These are phyloP conservation scores for Lithophane leautieri DNA, from an alignment of 2,888 invertebrate species.

Conservation along the genomic window DNA sequence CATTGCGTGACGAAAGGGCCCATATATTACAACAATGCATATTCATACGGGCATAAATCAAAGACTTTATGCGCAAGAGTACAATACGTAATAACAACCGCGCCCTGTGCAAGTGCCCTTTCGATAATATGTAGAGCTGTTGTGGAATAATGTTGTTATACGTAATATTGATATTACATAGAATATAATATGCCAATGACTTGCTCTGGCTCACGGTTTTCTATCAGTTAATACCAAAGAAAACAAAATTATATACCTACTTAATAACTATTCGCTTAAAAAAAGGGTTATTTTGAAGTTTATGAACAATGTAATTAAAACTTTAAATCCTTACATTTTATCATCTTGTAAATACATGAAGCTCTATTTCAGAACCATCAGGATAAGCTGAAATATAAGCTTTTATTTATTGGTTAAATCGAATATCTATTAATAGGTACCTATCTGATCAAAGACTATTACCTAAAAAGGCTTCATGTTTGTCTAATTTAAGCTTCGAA, in stretches of 20 bases:
- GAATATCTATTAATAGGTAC: not conserved
- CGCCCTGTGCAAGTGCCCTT: conserved; percentile 68
- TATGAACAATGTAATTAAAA: not conserved
- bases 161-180: conserved; percentile 22
- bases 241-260: not conserved
- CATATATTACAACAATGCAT: conserved; percentile 60
- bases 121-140: conserved; percentile 50
- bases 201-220: not conserved
- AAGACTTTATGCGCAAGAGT: conserved; percentile 54
- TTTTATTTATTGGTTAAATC: not conserved
- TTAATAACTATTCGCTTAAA: no score
- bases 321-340: no score
- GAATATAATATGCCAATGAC: not conserved
- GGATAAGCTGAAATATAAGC: no score
- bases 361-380: not conserved
- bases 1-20: conserved; percentile 53
- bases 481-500: not conserved
- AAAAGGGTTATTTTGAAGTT: not conserved
- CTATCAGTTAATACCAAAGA: not conserved
- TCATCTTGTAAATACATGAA: not conserved
- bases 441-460: not conserved
- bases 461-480: not conserved
- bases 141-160: conserved; percentile 34
- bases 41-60: conserved; percentile 68
- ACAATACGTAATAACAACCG: conserved; percentile 59